Percentiles rank a stretch among this genome's conserved stretches.
These are phyloP conservation scores for Julus scanicus DNA, from an alignment of 2,888 invertebrate genomes.

Conservation along the genomic window DNA sequence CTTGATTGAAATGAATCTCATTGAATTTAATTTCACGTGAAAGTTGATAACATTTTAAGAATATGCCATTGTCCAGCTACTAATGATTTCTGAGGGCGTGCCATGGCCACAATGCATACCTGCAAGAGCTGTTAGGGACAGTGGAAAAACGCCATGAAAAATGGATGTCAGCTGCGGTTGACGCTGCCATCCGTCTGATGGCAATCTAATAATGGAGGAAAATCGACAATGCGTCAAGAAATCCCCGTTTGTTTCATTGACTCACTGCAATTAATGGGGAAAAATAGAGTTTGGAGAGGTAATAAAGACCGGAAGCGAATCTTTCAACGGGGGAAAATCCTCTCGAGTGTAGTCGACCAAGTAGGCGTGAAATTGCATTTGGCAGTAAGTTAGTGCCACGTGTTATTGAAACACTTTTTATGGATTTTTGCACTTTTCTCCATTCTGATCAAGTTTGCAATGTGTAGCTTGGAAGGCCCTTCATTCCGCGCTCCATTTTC, in stretches of 20 bases:
- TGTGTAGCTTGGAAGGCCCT: background rate
- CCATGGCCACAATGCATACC: background rate
- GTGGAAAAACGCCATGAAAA: background rate
- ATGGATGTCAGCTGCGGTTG: background rate
- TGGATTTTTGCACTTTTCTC: background rate
- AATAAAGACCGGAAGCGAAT: conserved; percentile 45
- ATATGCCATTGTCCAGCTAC: background rate
- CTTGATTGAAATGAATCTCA: too few relatives aligned
- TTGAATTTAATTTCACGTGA: too few relatives aligned
- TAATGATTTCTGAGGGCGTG: background rate
- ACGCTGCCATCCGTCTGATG: background rate
- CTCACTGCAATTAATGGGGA: conserved; percentile 40
- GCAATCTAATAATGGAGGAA: conserved; percentile 31
- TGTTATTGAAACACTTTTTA: conserved; percentile 43
- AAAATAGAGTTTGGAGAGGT: conserved; percentile 44
- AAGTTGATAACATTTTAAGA: too few relatives aligned
- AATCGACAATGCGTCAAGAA: conserved; percentile 43
- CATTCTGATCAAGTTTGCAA: background rate
- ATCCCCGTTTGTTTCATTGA: conserved; percentile 43
- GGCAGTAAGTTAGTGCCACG: conserved; percentile 45
- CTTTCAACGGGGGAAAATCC: conserved; percentile 24
- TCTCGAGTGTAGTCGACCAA: conserved; percentile 43
- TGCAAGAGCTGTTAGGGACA: background rate
- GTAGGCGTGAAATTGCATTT: conserved; percentile 47
- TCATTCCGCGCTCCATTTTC: background rate